A percentile compares a stretch with the other conserved stretches of the same genome.
phyloP scores from a whole-genome alignment of 2,113 vertebrate species.

The Chamaetylas fuelleborni region DNA sequence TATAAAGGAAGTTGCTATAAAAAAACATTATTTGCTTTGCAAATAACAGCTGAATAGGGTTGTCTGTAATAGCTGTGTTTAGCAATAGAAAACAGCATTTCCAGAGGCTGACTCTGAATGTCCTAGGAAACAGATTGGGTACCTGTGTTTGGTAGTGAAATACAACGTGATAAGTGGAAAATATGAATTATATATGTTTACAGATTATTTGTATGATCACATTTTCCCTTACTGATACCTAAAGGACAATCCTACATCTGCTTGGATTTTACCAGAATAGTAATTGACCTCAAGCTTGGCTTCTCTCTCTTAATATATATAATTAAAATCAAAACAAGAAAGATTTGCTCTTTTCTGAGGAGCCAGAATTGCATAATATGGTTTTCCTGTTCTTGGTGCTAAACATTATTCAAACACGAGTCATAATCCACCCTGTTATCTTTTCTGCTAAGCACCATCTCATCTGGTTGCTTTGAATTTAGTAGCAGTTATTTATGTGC shows the following conservation, averaged over 20 bases:
- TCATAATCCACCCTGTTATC: neutral
- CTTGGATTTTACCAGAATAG: neutral
- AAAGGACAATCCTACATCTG: neutral
- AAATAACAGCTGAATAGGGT: neutral
- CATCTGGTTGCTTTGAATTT: neutral
- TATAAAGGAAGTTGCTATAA: neutral
- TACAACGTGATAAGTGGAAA: neutral
- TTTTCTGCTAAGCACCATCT: neutral
- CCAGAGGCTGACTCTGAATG: neutral
- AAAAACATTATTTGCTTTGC: slow-evolving; percentile 16
- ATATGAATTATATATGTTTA: neutral
- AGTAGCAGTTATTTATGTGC: neutral
- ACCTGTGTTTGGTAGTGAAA: neutral
- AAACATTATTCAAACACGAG: neutral
- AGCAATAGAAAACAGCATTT: neutral
- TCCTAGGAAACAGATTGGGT: neutral
- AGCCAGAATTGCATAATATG: neutral
- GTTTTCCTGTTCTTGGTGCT: neutral
- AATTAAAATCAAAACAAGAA: neutral
- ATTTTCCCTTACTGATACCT: neutral
- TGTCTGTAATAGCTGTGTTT: neutral
- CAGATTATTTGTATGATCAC: neutral
- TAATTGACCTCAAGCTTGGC: neutral
- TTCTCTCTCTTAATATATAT: neutral
- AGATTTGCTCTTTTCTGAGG: neutral